A percentile compares a stretch with the other conserved stretches of the same genome.
Evolutionary conservation across 2,113 vertebrate genomes (phyloP).

Genomic region (Pogonocichla stellata): DNA sequence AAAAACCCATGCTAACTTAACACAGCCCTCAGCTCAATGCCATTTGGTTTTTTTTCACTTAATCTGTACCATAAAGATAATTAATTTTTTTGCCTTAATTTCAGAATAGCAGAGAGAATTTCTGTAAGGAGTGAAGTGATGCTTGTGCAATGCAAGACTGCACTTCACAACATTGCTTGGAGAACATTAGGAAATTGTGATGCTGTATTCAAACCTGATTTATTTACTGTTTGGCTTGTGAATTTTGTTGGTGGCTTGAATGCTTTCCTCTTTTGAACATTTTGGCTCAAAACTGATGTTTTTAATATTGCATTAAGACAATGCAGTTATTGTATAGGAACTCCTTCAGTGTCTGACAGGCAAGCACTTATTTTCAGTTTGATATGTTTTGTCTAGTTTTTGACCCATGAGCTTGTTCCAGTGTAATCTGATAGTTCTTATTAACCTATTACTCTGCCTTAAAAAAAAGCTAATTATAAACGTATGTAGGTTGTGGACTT

Average conservation of each 20-base stretch:
- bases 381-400: constrained; percentile 69
- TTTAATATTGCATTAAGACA: constrained; percentile 5
- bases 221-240: neutral
- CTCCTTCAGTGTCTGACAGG: constrained; percentile 24
- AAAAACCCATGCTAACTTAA: neutral
- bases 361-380: constrained; percentile 61
- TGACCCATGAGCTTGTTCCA: constrained; percentile 48
- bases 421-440: constrained; percentile 70
- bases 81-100: neutral
- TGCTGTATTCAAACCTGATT: neutral
- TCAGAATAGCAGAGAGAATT: neutral
- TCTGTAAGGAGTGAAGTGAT: neutral
- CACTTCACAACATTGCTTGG: neutral
- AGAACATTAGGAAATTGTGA: neutral
- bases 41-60: neutral
- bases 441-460: constrained; percentile 63
- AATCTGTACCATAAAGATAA: neutral
- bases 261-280: neutral
- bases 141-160: neutral
- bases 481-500: constrained; percentile 49
- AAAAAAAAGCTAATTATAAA: constrained; percentile 62
- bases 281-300: neutral
- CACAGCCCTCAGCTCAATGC: neutral
- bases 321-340: constrained; percentile 38
- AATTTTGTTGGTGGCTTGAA: neutral